Percentiles rank a stretch among this genome's conserved stretches.
These are phyloP conservation scores for Hymenopus coronatus DNA, from an alignment of 2,888 invertebrate genomes.

Conservation along the genomic window DNA sequence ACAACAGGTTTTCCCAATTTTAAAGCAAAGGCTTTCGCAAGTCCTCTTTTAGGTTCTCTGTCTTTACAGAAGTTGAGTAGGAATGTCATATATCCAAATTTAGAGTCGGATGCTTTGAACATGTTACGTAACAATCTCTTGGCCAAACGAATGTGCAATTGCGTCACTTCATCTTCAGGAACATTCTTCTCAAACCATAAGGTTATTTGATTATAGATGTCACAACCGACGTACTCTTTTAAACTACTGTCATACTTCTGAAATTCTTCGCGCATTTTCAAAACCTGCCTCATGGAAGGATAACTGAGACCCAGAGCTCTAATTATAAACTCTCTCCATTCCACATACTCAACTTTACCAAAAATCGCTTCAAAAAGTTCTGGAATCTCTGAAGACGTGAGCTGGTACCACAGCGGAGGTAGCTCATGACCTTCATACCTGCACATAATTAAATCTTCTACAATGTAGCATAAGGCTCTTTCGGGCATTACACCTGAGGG, in stretches of 20 bases:
- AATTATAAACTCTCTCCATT: slow-evolving; percentile 67
- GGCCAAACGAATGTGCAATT: slow-evolving; percentile 39
- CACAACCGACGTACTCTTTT: slow-evolving; percentile 44
- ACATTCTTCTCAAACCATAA: slow-evolving; percentile 49
- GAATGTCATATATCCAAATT: slow-evolving; percentile 61
- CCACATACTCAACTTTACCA: slow-evolving; percentile 55
- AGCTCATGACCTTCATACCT: slow-evolving; percentile 50
- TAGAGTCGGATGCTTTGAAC: slow-evolving; percentile 49
- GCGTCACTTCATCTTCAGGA: slow-evolving; percentile 24
- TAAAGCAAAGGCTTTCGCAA: slow-evolving; percentile 57
- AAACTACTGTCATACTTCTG: slow-evolving; percentile 49
- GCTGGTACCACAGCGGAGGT: slow-evolving; percentile 36
- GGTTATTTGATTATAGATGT: slow-evolving; percentile 43
- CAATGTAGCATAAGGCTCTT: slow-evolving; percentile 51
- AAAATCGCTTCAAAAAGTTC: slow-evolving; percentile 52
- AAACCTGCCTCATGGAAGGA: slow-evolving; percentile 55
- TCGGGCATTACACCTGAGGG: slow-evolving; percentile 48
- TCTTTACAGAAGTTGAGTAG: slow-evolving; percentile 63
- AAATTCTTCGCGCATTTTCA: slow-evolving; percentile 52
- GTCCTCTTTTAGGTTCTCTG: slow-evolving; percentile 53
- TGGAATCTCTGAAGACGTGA: slow-evolving; percentile 50
- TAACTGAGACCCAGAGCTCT: slow-evolving; percentile 56
- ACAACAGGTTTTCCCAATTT: slow-evolving; percentile 50
- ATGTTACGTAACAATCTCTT: slow-evolving; percentile 59
- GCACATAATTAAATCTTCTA: slow-evolving; percentile 55